Evolutionary conservation across 2,797 vertebrate genomes (phyloP).

Genomic region (Tapirus indicus): DNA sequence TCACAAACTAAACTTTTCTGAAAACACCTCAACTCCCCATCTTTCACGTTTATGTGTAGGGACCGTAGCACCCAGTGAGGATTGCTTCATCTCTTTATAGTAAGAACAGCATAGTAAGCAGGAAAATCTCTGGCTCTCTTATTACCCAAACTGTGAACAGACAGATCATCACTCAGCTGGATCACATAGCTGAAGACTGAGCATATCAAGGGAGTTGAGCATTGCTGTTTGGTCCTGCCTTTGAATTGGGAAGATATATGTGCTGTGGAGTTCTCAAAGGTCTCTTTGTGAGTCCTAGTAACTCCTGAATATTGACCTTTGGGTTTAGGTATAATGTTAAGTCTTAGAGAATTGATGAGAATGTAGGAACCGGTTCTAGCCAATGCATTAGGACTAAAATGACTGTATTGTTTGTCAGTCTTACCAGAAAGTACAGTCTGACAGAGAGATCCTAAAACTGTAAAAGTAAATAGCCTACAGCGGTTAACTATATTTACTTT

Average conservation of each 20-base stretch:
- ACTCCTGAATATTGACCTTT: not conserved
- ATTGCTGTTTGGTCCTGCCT: not conserved
- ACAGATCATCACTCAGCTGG: not conserved
- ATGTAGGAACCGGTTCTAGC: constrained; percentile 7
- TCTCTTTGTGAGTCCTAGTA: not conserved
- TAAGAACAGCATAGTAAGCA: not conserved
- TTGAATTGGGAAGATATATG: not conserved
- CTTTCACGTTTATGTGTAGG: not conserved
- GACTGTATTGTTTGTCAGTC: constrained; percentile 44
- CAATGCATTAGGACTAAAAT: constrained; percentile 21
- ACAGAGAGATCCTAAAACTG: constrained; percentile 27
- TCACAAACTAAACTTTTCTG: not conserved
- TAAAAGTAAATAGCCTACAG: constrained; percentile 40
- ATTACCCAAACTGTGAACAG: not conserved
- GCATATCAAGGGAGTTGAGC: not conserved
- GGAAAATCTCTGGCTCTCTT: not conserved
- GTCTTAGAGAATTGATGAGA: constrained; percentile 8
- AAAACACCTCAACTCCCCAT: not conserved
- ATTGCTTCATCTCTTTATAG: not conserved
- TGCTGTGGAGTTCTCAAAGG: not conserved
- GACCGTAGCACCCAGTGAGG: not conserved
- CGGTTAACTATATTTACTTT: constrained; percentile 38
- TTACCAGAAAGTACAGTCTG: not conserved
- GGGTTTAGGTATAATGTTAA: not conserved
- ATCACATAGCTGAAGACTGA: not conserved